phyloP scores from a whole-genome alignment of 2,888 invertebrate genomes.

The Macropis europaea region DNA sequence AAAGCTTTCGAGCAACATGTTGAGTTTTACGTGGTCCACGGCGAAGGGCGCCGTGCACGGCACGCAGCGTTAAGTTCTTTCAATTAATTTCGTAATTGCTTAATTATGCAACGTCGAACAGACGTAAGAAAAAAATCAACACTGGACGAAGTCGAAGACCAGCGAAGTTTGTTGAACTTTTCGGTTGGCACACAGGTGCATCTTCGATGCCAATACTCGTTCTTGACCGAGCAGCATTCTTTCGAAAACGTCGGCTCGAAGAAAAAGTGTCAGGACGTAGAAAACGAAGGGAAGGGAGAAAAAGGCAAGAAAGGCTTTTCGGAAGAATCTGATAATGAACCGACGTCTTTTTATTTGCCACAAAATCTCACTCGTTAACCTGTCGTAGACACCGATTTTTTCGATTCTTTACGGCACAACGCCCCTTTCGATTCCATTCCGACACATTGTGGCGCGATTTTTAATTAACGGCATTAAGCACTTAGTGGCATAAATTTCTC shows the following conservation, averaged over 20 bases:
- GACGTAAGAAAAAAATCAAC: slow-evolving; percentile 4
- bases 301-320: not conserved
- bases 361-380: slow-evolving; percentile 5
- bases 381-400: not conserved
- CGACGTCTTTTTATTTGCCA: not conserved
- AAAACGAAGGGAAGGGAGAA: not conserved
- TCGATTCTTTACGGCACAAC: not conserved
- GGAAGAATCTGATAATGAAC: slow-evolving; percentile 16
- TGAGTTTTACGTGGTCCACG: not conserved
- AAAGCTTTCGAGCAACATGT: slow-evolving; percentile 12
- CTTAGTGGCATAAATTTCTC: too few relatives aligned
- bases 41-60: not conserved
- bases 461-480: too few relatives aligned
- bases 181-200: slow-evolving; percentile 51
- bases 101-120: slow-evolving; percentile 37
- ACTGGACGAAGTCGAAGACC: slow-evolving; percentile 18
- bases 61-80: too few relatives aligned
- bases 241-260: slow-evolving; percentile 47
- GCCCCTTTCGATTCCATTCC: too few relatives aligned
- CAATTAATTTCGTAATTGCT: slow-evolving; percentile 44
- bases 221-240: slow-evolving; percentile 49
- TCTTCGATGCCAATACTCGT: slow-evolving; percentile 7
- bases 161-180: slow-evolving; percentile 54
- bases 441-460: too few relatives aligned
- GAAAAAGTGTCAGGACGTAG: slow-evolving; percentile 36